Evolutionary conservation across 2,888 invertebrate genomes (phyloP).

Genomic region (Girardia tigrina): DNA sequence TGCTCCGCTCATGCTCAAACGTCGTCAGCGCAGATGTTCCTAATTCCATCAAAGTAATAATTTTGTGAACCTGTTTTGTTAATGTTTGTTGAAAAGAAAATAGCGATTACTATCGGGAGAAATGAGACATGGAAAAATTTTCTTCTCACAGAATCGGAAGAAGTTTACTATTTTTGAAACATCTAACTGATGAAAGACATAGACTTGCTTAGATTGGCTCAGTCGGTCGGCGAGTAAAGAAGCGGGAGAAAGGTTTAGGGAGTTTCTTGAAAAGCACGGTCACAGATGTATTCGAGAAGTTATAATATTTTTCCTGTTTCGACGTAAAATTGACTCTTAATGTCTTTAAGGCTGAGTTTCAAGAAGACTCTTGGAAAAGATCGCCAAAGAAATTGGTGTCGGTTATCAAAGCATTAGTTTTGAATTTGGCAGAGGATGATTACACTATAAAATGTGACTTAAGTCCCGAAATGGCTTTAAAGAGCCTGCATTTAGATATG

Average conservation of each 20-base stretch:
- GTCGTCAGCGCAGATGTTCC: conserved; percentile 67
- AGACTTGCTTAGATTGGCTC: conserved; percentile 54
- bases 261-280: conserved; percentile 61
- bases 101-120: no score
- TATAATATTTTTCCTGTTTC: conserved; percentile 58
- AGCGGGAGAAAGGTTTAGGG: conserved; percentile 52
- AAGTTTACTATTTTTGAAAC: background rate
- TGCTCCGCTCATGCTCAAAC: conserved; percentile 60
- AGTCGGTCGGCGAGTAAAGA: conserved; percentile 52
- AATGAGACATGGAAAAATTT: background rate
- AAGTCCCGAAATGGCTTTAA: no score
- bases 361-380: conserved; percentile 45
- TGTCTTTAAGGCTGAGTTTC: conserved; percentile 53
- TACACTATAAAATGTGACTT: no score
- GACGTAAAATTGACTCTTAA: conserved; percentile 58
- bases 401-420: conserved; percentile 38
- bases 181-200: background rate
- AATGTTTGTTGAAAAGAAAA: no score
- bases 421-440: background rate
- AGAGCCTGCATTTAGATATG: no score
- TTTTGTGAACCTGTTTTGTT: no score
- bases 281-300: conserved; percentile 60
- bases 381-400: conserved; percentile 43
- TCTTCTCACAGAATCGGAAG: background rate
- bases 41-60: conserved; percentile 47